These are phyloP conservation scores for Ceriagrion tenellum DNA, from an alignment of 2,888 invertebrate species.

Conservation along the genomic window DNA sequence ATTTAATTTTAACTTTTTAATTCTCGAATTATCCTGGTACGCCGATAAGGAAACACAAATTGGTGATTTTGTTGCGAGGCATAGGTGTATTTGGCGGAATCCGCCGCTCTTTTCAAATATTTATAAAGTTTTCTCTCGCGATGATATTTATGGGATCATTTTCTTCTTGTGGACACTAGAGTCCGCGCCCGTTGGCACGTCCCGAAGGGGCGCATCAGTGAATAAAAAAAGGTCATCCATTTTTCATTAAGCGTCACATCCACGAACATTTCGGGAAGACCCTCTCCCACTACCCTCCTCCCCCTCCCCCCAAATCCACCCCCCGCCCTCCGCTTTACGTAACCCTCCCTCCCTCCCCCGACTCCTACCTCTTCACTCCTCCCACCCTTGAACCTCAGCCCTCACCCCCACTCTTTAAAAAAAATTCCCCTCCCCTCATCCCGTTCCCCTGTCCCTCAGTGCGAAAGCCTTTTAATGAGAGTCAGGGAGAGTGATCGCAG, in stretches of 20 bases:
- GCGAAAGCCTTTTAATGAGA: constrained; percentile 65
- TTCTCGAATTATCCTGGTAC: too few relatives aligned
- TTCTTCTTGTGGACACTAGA: not conserved
- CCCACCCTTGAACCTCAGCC: not conserved
- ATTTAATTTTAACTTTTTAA: too few relatives aligned
- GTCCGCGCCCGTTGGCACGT: not conserved
- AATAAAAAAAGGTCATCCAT: not conserved
- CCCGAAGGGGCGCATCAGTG: not conserved
- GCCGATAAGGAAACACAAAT: too few relatives aligned
- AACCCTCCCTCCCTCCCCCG: not conserved
- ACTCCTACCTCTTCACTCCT: not conserved
- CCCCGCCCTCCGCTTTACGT: not conserved
- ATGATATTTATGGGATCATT: not conserved
- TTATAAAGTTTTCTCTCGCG: not conserved
- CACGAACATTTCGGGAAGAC: not conserved
- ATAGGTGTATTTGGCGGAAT: too few relatives aligned
- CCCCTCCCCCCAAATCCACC: not conserved
- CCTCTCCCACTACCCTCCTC: not conserved
- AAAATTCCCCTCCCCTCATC: not conserved
- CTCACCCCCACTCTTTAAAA: not conserved
- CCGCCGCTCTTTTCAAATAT: not conserved
- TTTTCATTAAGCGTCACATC: not conserved
- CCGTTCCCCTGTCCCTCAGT: not conserved
- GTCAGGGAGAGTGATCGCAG: not conserved
- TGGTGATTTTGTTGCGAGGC: too few relatives aligned